Percentiles rank a stretch among this genome's conserved stretches.
These are phyloP conservation scores for Syritta pipiens DNA, from an alignment of 2,888 invertebrate species.

Conservation along the genomic window DNA sequence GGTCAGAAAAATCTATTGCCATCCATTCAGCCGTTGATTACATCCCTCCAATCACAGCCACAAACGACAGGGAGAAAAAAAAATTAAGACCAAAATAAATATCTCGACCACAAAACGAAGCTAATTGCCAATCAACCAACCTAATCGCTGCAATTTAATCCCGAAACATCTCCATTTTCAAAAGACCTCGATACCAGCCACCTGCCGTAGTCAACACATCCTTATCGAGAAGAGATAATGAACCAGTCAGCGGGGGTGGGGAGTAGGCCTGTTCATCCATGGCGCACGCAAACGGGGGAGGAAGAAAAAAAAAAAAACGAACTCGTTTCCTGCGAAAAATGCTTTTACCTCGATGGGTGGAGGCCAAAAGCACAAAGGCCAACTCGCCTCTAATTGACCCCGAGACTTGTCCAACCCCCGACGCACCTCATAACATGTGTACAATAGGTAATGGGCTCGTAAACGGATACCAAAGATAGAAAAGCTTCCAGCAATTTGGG, in stretches of 20 bases:
- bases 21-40: constrained; percentile 12
- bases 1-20: not conserved
- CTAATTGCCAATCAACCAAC: constrained; percentile 48
- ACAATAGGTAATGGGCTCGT: constrained; percentile 24
- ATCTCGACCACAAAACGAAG: constrained; percentile 12
- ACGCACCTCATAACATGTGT: constrained; percentile 28
- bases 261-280: too few species aligned
- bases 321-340: not conserved
- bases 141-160: constrained; percentile 38
- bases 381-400: not conserved
- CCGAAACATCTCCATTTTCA: constrained; percentile 6
- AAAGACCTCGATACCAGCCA: not conserved
- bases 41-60: constrained; percentile 9
- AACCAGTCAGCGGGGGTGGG: not conserved
- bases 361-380: not conserved
- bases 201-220: not conserved
- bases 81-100: not conserved
- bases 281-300: too few species aligned
- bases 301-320: too few species aligned
- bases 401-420: too few species aligned
- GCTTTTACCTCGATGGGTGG: not conserved
- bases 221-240: not conserved
- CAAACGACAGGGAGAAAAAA: not conserved
- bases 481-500: not conserved
- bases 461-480: constrained; percentile 15